A percentile compares a stretch with the other conserved stretches of the same genome.
These are phyloP conservation scores for Anolis sagrei DNA, from an alignment of 2,113 vertebrate species.

Conservation along the genomic window DNA sequence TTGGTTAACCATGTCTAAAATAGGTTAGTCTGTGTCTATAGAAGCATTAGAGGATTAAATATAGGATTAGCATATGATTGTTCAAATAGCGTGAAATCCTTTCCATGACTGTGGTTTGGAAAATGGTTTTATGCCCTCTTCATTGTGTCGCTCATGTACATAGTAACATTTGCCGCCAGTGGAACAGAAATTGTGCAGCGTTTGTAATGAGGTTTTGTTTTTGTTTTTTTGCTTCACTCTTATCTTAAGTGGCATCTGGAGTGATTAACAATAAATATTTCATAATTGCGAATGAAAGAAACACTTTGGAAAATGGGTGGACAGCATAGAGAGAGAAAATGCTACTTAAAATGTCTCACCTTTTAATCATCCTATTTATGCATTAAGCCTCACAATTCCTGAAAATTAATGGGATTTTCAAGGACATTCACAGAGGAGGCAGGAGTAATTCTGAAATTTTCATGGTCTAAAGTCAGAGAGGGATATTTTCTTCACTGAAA, in stretches of 20 bases:
- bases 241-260: slow-evolving; percentile 12
- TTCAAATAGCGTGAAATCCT: slow-evolving; percentile 51
- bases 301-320: slow-evolving; percentile 23
- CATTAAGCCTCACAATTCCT: slow-evolving; percentile 6
- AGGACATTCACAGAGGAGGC: neutral
- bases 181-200: slow-evolving; percentile 14
- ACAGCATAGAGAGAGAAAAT: slow-evolving; percentile 9
- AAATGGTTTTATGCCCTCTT: slow-evolving; percentile 29
- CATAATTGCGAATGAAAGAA: slow-evolving; percentile 10
- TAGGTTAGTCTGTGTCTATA: slow-evolving; percentile 43
- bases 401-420: neutral
- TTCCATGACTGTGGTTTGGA: slow-evolving; percentile 45
- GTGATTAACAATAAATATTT: slow-evolving; percentile 41
- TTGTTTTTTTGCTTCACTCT: neutral
- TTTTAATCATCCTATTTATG: neutral
- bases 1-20: slow-evolving; percentile 50
- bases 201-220: neutral
- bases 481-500: neutral
- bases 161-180: slow-evolving; percentile 16
- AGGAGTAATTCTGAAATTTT: neutral
- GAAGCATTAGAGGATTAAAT: slow-evolving; percentile 50
- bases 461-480: neutral
- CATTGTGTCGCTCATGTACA: slow-evolving; percentile 23
- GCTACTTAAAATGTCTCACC: neutral
- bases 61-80: slow-evolving; percentile 52